These are phyloP conservation scores for Bombylius major DNA, from an alignment of 2,888 invertebrate species.

Conservation along the genomic window DNA sequence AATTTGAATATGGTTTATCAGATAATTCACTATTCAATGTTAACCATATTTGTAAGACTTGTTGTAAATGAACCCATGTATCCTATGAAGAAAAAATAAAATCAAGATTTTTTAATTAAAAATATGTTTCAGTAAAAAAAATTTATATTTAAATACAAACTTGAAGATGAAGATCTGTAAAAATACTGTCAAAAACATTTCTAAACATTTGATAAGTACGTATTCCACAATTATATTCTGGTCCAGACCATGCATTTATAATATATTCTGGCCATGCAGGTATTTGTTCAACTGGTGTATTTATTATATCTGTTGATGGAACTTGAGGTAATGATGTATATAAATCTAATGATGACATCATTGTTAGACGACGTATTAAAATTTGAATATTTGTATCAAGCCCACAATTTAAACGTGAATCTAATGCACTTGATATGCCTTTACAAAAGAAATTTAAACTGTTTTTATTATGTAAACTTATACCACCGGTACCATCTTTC, in stretches of 20 bases:
- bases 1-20: conserved; percentile 36
- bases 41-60: conserved; percentile 75
- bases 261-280: conserved; percentile 37
- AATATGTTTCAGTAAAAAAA: conserved; percentile 1
- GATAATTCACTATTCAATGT: conserved; percentile 56
- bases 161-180: conserved; percentile 48
- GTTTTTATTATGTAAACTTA: conserved; percentile 31
- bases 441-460: conserved; percentile 34
- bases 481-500: conserved; percentile 44
- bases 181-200: conserved; percentile 54
- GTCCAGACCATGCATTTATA: conserved; percentile 39
- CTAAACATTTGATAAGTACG: conserved; percentile 49
- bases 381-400: conserved; percentile 69
- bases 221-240: conserved; percentile 38
- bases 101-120: background rate
- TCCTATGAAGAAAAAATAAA: conserved; percentile 35
- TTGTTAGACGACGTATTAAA: conserved; percentile 54
- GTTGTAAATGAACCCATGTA: conserved; percentile 65
- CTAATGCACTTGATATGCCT: conserved; percentile 56
- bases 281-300: conserved; percentile 26
- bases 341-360: conserved; percentile 42
- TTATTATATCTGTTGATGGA: conserved; percentile 29
- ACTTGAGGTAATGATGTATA: conserved; percentile 34
- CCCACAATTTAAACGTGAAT: conserved; percentile 66
- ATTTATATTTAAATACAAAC: conserved; percentile 21